These are phyloP conservation scores for Pseudomyrmex concolor DNA, from an alignment of 1,140 invertebrate genomes.

Conservation along the genomic window DNA sequence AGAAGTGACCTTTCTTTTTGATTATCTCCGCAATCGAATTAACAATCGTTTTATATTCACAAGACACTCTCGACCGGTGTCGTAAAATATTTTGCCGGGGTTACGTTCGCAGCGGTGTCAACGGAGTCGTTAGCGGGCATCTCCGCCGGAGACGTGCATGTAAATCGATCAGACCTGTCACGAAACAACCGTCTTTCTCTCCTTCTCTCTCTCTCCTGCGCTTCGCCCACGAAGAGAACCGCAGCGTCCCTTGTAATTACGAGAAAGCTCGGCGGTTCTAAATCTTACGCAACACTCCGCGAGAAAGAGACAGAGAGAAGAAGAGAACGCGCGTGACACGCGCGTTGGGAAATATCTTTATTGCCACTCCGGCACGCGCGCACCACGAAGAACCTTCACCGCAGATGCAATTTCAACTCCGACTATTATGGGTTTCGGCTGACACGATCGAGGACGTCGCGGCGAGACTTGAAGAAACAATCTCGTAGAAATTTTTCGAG, in stretches of 20 bases:
- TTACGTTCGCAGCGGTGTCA: constrained; percentile 23
- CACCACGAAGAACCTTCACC: no score
- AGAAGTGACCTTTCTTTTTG: no score
- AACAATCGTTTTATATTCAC: not conserved
- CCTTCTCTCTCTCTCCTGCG: not conserved
- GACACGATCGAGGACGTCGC: no score
- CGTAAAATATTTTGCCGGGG: constrained; percentile 12
- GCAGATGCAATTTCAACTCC: not conserved
- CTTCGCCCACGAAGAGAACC: not conserved
- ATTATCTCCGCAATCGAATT: not conserved
- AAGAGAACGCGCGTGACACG: not conserved
- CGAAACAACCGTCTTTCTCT: constrained; percentile 23
- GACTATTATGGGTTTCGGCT: not conserved
- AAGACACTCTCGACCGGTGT: not conserved
- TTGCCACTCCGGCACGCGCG: not conserved
- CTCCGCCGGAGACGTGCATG: constrained; percentile 40
- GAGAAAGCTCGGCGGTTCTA: constrained; percentile 5
- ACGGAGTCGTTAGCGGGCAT: constrained; percentile 25
- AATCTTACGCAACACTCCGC: constrained; percentile 1
- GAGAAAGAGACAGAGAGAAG: not conserved
- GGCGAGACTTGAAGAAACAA: no score
- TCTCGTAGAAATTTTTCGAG: no score
- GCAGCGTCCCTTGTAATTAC: constrained; percentile 10
- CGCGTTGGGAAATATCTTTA: constrained; percentile 20
- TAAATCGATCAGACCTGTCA: constrained; percentile 61